A percentile compares a stretch with the other conserved stretches of the same genome.
Conservation (phyloP, 2,888 invertebrate species). For the Cheiracanthium punctorium region DNA sequence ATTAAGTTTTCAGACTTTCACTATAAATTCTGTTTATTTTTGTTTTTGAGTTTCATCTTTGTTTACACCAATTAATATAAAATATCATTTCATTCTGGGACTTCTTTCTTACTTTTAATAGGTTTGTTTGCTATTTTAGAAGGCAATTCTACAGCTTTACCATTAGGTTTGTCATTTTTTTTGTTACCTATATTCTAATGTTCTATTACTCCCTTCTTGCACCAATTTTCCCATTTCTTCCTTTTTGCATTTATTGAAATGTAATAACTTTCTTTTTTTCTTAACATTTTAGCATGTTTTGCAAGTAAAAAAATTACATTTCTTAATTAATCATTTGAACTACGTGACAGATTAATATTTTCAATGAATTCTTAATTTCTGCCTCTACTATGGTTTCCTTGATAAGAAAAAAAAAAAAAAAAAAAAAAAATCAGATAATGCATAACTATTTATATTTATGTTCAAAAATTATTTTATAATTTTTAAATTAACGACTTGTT, state of each 20-base stretch:
- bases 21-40: background rate
- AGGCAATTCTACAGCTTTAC: constrained; percentile 47
- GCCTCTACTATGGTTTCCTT: too few species aligned
- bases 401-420: too few species aligned
- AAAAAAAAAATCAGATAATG: too few species aligned
- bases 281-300: too few species aligned
- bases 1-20: background rate
- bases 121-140: constrained; percentile 58
- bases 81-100: constrained; percentile 24
- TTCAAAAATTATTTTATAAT: too few species aligned
- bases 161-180: constrained; percentile 63
- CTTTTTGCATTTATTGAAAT: too few species aligned
- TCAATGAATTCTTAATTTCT: too few species aligned
- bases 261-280: too few species aligned
- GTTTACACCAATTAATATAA: background rate
- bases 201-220: background rate
- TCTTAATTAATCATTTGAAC: background rate
- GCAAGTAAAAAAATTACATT: too few species aligned
- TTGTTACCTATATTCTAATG: background rate
- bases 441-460: too few species aligned
- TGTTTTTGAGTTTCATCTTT: background rate
- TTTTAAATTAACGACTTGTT: too few species aligned
- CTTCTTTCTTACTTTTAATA: constrained; percentile 53
- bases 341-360: background rate
- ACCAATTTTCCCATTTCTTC: background rate